Evolutionary conservation across 2,888 invertebrate species (phyloP), one percentile per base, ranked within the genome.

Genomic region (Trichopria drosophilae): DNA sequence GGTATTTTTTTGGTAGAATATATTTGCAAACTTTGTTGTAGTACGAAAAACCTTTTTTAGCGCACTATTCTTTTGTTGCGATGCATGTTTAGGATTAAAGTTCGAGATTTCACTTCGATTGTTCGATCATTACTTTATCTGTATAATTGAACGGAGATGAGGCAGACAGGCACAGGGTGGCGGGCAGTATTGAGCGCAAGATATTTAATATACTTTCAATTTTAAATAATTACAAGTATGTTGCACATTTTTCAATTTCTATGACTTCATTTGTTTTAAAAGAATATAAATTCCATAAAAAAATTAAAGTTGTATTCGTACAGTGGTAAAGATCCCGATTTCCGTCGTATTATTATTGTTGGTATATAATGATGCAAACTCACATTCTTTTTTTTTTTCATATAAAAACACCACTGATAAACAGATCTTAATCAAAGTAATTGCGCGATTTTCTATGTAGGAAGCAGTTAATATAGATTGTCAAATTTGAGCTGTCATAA

Each of bases 161-260:
- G 65, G 58, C 68, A 67, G 68, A 63, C 65, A 68, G 68, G 67
- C 65, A n/a, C n/a, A 64, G 63, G 69, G 65, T 67, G 69, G 68
- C 66, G 65, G 65, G 61, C 69, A 69, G 65, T 70, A 67, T 64
- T 70, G 66, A 69, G 65, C 68, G 70, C 67, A 72, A 71, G 66
- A 67, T 66, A 63, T 71, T 72, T 70, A 69, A 69, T 71, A 62
- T 63, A 59, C 23, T 64, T 63, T 68, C 61, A 63, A 68, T 68
- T 64, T 59, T 61, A 67, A 60, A 60, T 58, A 59, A 60, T 60
- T 67, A 67, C 66, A 67, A 60, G 51, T 53, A 55, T 63, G 53
- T 56, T 55, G 60, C 58, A 61, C 40, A 48, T 48, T 31, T 55
- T 37, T 49, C 29, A 22, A 42, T 51, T 45, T 51, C 45, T 49